Evolutionary conservation across 2,888 invertebrate species (phyloP).

Genomic region (Orthonevra nobilis): DNA sequence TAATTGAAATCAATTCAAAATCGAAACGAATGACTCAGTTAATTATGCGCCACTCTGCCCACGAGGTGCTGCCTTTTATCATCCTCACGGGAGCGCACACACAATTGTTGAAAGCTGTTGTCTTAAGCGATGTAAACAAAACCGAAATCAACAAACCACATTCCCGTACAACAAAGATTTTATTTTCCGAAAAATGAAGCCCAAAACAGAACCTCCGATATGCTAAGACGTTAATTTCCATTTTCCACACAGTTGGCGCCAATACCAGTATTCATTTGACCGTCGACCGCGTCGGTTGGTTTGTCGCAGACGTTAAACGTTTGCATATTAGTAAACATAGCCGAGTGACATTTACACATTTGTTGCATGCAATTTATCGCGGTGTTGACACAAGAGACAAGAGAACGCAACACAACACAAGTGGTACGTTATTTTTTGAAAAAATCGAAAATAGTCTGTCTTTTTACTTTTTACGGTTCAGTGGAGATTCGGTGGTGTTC

Average conservation of each 20-base stretch:
- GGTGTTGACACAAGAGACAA: no score
- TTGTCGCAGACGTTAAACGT: neutral
- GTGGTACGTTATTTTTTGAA: no score
- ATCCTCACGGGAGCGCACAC: no score
- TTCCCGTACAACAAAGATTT: neutral
- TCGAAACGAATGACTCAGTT: neutral
- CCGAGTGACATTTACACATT: neutral
- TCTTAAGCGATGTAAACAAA: constrained; percentile 1
- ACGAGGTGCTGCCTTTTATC: neutral
- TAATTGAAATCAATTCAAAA: neutral
- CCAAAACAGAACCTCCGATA: neutral
- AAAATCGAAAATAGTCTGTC: no score
- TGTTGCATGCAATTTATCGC: no score
- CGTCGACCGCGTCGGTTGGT: constrained; percentile 13
- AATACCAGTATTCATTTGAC: constrained; percentile 36
- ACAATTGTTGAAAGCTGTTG: neutral
- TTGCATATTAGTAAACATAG: neutral
- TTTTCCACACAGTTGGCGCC: neutral
- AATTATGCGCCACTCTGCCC: neutral
- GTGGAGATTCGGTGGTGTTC: no score
- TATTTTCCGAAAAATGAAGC: neutral
- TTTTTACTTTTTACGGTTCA: no score
- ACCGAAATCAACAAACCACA: neutral
- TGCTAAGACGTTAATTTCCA: neutral
- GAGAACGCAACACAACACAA: no score